Conservation (phyloP, 2,888 invertebrate species). For the Torymus auratus region DNA sequence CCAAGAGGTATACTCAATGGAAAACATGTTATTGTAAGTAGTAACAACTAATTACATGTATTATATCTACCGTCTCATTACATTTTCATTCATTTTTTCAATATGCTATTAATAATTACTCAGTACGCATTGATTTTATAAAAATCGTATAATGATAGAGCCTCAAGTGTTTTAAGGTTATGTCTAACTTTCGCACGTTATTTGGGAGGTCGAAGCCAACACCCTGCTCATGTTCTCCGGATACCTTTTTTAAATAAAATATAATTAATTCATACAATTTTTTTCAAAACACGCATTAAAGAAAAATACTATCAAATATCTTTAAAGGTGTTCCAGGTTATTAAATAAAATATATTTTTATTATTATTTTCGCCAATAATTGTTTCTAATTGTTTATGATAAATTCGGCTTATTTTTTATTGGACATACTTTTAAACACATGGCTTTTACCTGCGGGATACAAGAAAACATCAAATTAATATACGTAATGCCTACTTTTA, state of each 20-base stretch:
- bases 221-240: conserved; percentile 52
- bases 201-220: conserved; percentile 22
- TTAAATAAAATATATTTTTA: neutral
- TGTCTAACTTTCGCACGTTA: conserved; percentile 30
- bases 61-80: neutral
- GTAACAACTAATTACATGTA: neutral
- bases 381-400: no score
- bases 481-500: no score
- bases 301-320: conserved; percentile 22
- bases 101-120: neutral
- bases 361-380: neutral
- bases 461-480: no score
- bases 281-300: conserved; percentile 22
- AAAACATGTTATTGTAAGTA: conserved; percentile 53
- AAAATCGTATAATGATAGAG: neutral
- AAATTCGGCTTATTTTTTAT: no score
- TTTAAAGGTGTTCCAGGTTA: neutral
- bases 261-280: conserved; percentile 51
- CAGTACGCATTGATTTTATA: no score
- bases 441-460: no score
- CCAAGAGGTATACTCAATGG: conserved; percentile 35
- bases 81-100: neutral
- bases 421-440: no score
- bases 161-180: conserved; percentile 39
- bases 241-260: conserved; percentile 59